Evolutionary conservation across 2,888 invertebrate species (phyloP), one percentile per base, ranked within the genome.

Genomic region (Embidobia sp.): DNA sequence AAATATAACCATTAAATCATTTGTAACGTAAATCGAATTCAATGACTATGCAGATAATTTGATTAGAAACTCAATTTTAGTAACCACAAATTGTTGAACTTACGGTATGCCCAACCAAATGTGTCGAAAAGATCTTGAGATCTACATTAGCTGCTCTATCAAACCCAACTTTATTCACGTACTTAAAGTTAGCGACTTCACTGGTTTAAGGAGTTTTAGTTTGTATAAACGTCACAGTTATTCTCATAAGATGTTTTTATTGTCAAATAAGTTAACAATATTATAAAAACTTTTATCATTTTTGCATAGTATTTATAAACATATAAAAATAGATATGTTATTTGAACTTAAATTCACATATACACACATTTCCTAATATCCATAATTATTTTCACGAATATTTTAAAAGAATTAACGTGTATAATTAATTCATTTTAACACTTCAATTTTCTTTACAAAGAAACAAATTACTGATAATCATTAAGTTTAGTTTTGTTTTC

Each of bases 101-200:
- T 57, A 31, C 31, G 42, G 10, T 10, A 31, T 31, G 26, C 31
- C 29, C 57, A 22, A 35, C 29, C 42, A 57, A 55, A 55, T 57
- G 57, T 42, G 19, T 31, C 42, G 57, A 42, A 57, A 42, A 42
- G 42, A 57, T 57, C 42, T 42, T 31, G 31, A 31, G 29, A 57
- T 42, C 57, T 29, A 57, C 19, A 42, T 42, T 31, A 42, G 18
- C 29, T 13, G 11, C 18, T 57, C 42, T 8, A 18, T 29, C 13
- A 1, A 5, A 19, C 11, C 18, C 29, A 42, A 57, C 55, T 51
- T 51, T 51, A 51, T 51, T 19, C 35, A 35, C 22, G 22, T 51
- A 35, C 35, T 51, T 35, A 35, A 33, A 51, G 51, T 51, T 51
- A 49, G 31, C 6, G 16, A 49, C 10, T 31, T 29, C 5, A 5